Conservation (phyloP, 2,797 vertebrate species). For the Pristis pectinata region DNA sequence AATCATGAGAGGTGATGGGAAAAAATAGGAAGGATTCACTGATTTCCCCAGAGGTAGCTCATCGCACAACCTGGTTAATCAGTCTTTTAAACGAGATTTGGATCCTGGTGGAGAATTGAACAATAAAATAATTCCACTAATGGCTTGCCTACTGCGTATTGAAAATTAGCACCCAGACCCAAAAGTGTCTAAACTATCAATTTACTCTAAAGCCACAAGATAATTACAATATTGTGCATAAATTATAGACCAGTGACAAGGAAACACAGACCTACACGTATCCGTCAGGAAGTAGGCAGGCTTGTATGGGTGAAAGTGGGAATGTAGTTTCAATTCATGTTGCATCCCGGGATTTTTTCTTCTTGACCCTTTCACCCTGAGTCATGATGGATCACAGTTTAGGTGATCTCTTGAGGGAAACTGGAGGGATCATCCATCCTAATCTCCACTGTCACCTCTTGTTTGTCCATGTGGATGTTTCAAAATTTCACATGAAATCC, state of each 20-base stretch:
- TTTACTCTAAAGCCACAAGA: not conserved
- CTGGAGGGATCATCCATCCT: not conserved
- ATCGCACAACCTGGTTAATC: not conserved
- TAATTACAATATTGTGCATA: not conserved
- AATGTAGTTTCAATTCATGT: not conserved
- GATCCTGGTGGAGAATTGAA: not conserved
- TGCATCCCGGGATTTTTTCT: not conserved
- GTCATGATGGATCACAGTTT: not conserved
- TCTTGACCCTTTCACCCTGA: not conserved
- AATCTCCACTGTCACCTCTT: not conserved
- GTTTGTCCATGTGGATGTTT: not conserved
- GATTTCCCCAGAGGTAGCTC: not conserved
- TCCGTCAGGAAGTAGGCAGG: accelerated
- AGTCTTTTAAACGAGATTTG: not conserved
- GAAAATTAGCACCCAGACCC: not conserved
- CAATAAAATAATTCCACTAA: constrained; percentile 3
- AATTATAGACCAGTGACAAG: not conserved
- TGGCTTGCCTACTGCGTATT: not conserved
- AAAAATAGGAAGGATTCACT: not conserved
- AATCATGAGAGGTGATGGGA: not conserved
- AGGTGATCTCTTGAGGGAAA: too few species aligned
- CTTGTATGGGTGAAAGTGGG: not conserved
- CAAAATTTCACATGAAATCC: not conserved
- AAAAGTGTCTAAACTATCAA: not conserved
- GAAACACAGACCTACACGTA: not conserved